Evolutionary conservation across 2,888 invertebrate genomes (phyloP).

Genomic region (Drosophila austrosaltans): DNA sequence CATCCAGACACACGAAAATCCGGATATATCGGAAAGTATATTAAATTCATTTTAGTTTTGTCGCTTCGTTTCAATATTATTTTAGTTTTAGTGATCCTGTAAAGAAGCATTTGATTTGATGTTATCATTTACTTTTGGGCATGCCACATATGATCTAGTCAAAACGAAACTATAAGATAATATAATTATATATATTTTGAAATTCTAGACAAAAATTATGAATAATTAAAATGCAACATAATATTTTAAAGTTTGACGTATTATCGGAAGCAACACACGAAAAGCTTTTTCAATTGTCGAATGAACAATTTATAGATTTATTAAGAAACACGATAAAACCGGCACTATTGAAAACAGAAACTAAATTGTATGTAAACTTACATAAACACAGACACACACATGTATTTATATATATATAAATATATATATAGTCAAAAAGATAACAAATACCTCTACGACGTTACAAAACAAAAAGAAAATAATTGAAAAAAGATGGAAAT

Average conservation of each 20-base stretch:
- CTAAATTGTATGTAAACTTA: conserved; percentile 40
- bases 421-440: conserved; percentile 33
- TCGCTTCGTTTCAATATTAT: conserved; percentile 5
- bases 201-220: conserved; percentile 74
- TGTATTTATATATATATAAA: background rate
- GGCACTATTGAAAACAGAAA: conserved; percentile 35
- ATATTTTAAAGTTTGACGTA: conserved; percentile 66
- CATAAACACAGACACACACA: background rate
- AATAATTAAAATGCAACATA: conserved; percentile 54
- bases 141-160: conserved; percentile 62
- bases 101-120: background rate
- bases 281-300: conserved; percentile 49
- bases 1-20: background rate
- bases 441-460: conserved; percentile 49
- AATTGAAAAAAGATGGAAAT: background rate
- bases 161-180: conserved; percentile 64
- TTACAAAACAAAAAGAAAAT: conserved; percentile 26
- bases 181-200: conserved; percentile 57
- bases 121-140: background rate
- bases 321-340: conserved; percentile 23
- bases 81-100: background rate
- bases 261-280: conserved; percentile 47
- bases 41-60: background rate
- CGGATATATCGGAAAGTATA: conserved; percentile 8
- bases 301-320: conserved; percentile 62